These are phyloP conservation scores for Dinocampus coccinellae DNA, from an alignment of 2,888 invertebrate species.

Conservation along the genomic window DNA sequence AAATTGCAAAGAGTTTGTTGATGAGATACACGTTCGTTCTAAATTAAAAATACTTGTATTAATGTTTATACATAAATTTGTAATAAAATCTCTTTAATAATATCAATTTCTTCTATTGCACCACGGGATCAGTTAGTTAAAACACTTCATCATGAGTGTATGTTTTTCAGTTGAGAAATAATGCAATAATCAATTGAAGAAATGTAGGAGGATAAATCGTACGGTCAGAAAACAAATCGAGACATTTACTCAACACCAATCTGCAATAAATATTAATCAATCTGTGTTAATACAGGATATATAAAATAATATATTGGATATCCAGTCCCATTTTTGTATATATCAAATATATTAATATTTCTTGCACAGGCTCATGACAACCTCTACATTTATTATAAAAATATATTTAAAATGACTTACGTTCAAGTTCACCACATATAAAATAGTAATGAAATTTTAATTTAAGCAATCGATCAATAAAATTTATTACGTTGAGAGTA, in stretches of 20 bases:
- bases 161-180: not conserved
- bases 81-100: not conserved
- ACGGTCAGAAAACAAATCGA: not conserved
- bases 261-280: not conserved
- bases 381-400: not conserved
- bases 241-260: not conserved
- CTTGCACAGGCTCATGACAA: not conserved
- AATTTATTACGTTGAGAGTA: constrained; percentile 10
- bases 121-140: not conserved
- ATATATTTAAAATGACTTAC: not conserved
- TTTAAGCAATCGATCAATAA: not conserved
- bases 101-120: not conserved
- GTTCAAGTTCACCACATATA: not conserved
- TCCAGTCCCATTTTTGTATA: not conserved
- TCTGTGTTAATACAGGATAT: not conserved
- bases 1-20: not conserved
- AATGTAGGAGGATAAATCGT: not conserved
- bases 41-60: not conserved
- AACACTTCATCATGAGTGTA: not conserved
- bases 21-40: not conserved
- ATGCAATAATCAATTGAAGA: not conserved
- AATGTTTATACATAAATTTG: not conserved
- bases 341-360: not conserved
- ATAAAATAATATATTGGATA: not conserved
- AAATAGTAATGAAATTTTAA: not conserved